These are phyloP conservation scores for Aleiodes leptofemur DNA, from an alignment of 2,888 invertebrate species.

Conservation along the genomic window DNA sequence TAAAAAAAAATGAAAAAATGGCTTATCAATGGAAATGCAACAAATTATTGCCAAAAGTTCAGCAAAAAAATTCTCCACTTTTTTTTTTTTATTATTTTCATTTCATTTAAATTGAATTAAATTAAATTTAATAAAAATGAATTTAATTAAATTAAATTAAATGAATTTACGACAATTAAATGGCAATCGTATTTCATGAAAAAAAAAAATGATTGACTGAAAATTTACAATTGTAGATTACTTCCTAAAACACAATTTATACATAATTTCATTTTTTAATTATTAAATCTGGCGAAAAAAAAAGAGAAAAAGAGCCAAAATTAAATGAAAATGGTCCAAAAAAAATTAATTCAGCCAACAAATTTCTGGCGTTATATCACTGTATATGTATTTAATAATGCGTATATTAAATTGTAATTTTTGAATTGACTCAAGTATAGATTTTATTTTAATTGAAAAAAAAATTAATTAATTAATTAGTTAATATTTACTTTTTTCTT, in stretches of 20 bases:
- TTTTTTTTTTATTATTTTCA: conserved; percentile 29
- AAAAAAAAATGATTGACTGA: conserved; percentile 25
- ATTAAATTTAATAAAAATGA: no score
- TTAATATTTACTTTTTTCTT: background rate
- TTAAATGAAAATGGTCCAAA: conserved; percentile 3
- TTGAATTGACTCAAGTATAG: no score
- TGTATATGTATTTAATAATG: no score
- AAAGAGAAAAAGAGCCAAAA: background rate
- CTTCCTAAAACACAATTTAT: conserved; percentile 3
- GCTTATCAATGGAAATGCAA: conserved; percentile 74
- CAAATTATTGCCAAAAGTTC: conserved; percentile 39
- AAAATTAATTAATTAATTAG: background rate
- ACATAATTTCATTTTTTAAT: conserved; percentile 12
- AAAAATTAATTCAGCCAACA: conserved; percentile 5
- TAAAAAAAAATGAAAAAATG: conserved; percentile 54
- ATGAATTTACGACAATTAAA: conserved; percentile 40
- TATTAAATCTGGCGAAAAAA: conserved; percentile 9
- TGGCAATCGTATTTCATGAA: conserved; percentile 29
- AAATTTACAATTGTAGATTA: conserved; percentile 27
- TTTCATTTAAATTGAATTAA: conserved; percentile 14
- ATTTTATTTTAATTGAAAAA: conserved; percentile 18
- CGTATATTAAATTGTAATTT: conserved; percentile 16
- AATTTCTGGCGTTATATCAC: background rate
- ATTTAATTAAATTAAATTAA: background rate
- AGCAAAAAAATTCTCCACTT: background rate